Conservation (phyloP, 2,888 invertebrate genomes). For the Lasioglossum leucozonium region DNA sequence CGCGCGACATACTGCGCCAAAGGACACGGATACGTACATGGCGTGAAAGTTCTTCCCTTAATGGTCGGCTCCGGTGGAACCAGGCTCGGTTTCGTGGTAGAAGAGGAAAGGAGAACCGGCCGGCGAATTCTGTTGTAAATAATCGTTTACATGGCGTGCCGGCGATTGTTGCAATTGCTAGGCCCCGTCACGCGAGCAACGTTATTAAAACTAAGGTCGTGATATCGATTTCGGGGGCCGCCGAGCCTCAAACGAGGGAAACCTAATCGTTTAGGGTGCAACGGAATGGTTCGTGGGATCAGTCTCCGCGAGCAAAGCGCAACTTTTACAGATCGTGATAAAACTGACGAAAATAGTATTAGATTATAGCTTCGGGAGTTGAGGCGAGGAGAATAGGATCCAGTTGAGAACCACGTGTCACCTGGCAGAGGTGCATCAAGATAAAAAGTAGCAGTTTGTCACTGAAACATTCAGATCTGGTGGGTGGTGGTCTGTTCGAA, state of each 20-base stretch:
- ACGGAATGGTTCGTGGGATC: neutral
- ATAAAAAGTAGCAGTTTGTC: neutral
- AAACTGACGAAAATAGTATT: neutral
- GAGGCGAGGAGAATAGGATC: neutral
- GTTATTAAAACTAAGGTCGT: conserved; percentile 27
- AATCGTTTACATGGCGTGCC: conserved; percentile 2
- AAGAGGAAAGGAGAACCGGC: neutral
- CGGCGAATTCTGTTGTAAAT: conserved; percentile 23
- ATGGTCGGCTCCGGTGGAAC: conserved; percentile 29
- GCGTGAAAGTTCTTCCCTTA: conserved; percentile 80
- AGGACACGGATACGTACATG: conserved; percentile 74
- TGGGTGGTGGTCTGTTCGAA: neutral
- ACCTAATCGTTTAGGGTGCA: neutral
- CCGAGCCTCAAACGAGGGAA: neutral
- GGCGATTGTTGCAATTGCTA: conserved; percentile 26
- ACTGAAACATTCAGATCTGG: neutral
- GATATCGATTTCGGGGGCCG: conserved; percentile 29
- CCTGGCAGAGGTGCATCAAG: neutral
- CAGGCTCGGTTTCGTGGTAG: conserved; percentile 29
- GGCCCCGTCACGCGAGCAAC: conserved; percentile 17
- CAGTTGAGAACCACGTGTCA: neutral
- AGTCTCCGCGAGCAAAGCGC: neutral
- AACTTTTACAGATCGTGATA: neutral
- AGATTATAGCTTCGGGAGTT: neutral
- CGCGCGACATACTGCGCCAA: conserved; percentile 48